Evolutionary conservation across 2,797 vertebrate genomes (phyloP), one percentile per base, ranked within the genome.

Genomic region (Aeoliscus strigatus): DNA sequence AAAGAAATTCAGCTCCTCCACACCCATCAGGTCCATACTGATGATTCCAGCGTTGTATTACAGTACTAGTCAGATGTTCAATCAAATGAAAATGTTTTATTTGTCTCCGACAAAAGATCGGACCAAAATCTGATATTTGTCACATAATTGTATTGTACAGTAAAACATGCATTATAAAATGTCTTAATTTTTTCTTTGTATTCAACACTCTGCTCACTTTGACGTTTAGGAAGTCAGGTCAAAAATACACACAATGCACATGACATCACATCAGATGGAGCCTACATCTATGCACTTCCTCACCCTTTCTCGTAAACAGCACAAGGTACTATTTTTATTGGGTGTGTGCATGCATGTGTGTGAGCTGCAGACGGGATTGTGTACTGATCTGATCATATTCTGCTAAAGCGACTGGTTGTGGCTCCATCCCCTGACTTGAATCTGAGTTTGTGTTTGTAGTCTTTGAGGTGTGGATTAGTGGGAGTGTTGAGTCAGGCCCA

Each of bases 401-500:
- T 64, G 46, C 52, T 61, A 41, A 63, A 61, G 66, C 47, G 56
- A 40, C 34, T 51, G 55, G 29, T 55, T 29, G 37, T 60, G 71
- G 64, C 43, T 73, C 45, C 43, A 48, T 73, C 39, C 36, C 51
- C 55, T 69, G 49, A 73, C 64, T 75, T 75, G 54, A 70, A 66
- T 71, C 68, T 57, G 50, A 70, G 65, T 70, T 70, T 81, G 71
- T 76, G 64, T 80, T 73, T 66, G 66, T 66, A 73, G 70, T 68
- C 67, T 83, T 71, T 81, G 75, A 77, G 75, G 61, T 70, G 72
- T 74, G 74, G 79, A 83, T 83, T 77, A 79, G 75, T 50, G 56
- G 68, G 71, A 73, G 51, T 77, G 77, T 77, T 68, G 72, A 82
- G 69, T 79, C 66, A 80, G 67, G 67, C 63, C 55, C 61, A 62